Percentiles rank a stretch among this genome's conserved stretches.
Conservation (phyloP, 2,797 vertebrate species). For the Echiichthys vipera region DNA sequence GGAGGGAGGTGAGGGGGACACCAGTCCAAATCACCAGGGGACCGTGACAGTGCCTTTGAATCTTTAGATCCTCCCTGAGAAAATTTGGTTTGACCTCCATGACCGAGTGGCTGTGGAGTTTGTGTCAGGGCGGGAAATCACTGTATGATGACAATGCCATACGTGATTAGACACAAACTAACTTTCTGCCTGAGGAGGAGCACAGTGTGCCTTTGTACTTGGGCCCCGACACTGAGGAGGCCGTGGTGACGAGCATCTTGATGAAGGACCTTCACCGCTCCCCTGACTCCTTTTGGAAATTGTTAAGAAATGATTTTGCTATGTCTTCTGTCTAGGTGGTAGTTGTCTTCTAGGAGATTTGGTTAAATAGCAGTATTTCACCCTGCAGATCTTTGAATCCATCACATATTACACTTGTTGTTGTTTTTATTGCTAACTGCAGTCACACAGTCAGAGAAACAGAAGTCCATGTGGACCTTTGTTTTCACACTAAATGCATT, state of each 20-base stretch:
- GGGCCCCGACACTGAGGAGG: slow-evolving; percentile 9
- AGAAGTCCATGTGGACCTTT: too few relatives aligned
- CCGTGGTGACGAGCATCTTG: slow-evolving; percentile 13
- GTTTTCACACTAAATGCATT: too few relatives aligned
- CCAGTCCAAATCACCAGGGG: slow-evolving; percentile 44
- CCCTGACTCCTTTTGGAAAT: slow-evolving; percentile 12
- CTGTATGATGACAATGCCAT: slow-evolving; percentile 84
- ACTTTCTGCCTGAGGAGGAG: slow-evolving; percentile 59
- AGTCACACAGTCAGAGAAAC: too few relatives aligned
- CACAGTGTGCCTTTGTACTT: slow-evolving; percentile 61
- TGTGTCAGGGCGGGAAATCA: slow-evolving; percentile 87
- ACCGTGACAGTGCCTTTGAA: slow-evolving; percentile 69
- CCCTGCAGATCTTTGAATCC: not conserved
- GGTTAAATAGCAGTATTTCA: not conserved
- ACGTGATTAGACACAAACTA: slow-evolving; percentile 82
- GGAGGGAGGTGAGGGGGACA: not conserved
- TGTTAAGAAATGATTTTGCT: slow-evolving; percentile 17
- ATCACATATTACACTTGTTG: not conserved
- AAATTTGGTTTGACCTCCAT: slow-evolving; percentile 81
- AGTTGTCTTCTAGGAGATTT: not conserved
- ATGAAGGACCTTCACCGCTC: slow-evolving; percentile 45
- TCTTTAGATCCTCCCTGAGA: slow-evolving; percentile 53
- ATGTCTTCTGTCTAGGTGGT: slow-evolving; percentile 3
- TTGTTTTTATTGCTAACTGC: too few relatives aligned
- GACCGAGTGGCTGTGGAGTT: slow-evolving; percentile 80